Base-by-base conservation (phyloP, 23 tunicate genomes). In the Trididemnum clinides region DNA sequence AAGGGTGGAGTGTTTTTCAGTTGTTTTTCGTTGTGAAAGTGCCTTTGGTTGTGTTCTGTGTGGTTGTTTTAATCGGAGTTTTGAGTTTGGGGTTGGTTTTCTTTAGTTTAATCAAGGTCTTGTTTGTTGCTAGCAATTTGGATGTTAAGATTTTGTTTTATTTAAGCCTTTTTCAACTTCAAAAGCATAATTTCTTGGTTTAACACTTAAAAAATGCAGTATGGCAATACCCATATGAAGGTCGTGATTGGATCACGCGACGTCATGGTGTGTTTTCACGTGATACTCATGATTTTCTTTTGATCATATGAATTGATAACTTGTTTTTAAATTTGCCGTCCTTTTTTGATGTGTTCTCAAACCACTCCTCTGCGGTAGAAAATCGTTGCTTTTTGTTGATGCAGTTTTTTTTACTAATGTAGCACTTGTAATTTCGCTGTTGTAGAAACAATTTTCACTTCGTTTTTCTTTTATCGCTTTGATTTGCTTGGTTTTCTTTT, bases 401-500 rank as follows among this genome's bases (percentile, higher is more conserved):
- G 80, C 80, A 73, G 80, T 73, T 73, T 73, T 69, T 37, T 73
- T 73, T 30, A 37, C 80, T 20, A 28, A 36, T 38, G 57, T 73
- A 73, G 80, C 80, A 73, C 80, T 73, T 73, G 80, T 73, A 73
- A 73, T 73, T 73, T 73, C 22, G 26, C 80, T 39, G 57, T 73
- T 73, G 80, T 73, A 73, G 57, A 36, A 19, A 36, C 26, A 4
- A 3, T 66, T 73, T 57, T 36, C 80, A 36, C 5, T 37, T 73
- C 80, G 80, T 73, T 37, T 38, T 73, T 39, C 10, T 6, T 7
- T 62, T 62, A 6, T 22, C n/a, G 15, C 70, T 20, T 20, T 5
- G 5, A 20, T 12, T 73, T 19, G 29, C 27, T 73, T 73, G 57
- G 80, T 73, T 73, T 4, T 69, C 37, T 28, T 69, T 38, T 69